These are phyloP conservation scores for Diogma glabrata DNA, from an alignment of 2,888 invertebrate genomes.

Conservation along the genomic window DNA sequence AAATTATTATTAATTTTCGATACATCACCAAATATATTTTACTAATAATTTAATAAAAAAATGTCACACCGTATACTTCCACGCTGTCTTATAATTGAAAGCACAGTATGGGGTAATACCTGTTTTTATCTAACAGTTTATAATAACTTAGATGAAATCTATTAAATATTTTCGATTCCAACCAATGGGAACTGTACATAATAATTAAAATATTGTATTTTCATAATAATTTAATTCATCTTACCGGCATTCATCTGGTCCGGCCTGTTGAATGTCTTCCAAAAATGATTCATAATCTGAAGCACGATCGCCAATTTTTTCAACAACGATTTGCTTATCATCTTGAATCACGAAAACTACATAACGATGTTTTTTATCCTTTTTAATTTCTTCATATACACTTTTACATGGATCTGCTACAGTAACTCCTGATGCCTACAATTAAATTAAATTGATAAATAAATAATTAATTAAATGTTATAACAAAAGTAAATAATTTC, in stretches of 20 bases:
- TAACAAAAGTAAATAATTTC: no score
- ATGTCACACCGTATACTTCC: slow-evolving; percentile 7
- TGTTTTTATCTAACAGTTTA: slow-evolving; percentile 10
- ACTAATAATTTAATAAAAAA: background rate
- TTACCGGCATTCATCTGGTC: slow-evolving; percentile 85
- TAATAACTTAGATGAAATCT: slow-evolving; percentile 3
- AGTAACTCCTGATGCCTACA: slow-evolving; percentile 91
- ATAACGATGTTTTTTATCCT: slow-evolving; percentile 94
- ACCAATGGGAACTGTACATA: slow-evolving; percentile 5
- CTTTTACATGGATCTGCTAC: slow-evolving; percentile 92
- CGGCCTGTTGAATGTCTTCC: slow-evolving; percentile 81
- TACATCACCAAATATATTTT: background rate
- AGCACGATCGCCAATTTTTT: slow-evolving; percentile 79
- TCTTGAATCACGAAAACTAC: slow-evolving; percentile 93
- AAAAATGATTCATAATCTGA: slow-evolving; percentile 91
- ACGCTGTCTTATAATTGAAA: background rate
- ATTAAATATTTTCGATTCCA: background rate
- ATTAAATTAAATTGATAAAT: slow-evolving; percentile 16
- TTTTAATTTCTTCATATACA: slow-evolving; percentile 93
- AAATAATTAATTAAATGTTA: no score
- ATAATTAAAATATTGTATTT: background rate
- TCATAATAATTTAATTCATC: background rate
- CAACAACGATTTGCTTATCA: slow-evolving; percentile 92
- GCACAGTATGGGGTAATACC: slow-evolving; percentile 7
- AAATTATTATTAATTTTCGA: background rate